A percentile compares a stretch with the other conserved stretches of the same genome.
phyloP scores from a whole-genome alignment of 1,140 invertebrate genomes.

The Telenomus remus region DNA sequence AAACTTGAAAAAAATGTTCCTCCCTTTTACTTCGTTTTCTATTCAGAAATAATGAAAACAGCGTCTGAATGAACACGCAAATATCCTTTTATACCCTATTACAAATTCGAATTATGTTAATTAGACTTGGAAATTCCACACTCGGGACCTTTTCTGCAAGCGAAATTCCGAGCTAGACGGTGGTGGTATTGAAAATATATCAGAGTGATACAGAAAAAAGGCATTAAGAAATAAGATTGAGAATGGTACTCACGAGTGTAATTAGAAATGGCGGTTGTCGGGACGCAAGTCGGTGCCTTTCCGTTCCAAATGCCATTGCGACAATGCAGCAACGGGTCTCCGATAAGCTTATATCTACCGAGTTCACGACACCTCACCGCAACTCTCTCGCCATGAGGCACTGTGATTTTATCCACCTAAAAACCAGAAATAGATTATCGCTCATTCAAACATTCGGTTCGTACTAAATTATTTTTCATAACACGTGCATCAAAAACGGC shows the following conservation, averaged over 20 bases:
- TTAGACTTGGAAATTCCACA: too few species aligned
- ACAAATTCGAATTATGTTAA: too few species aligned
- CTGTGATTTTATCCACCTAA: conserved; percentile 72
- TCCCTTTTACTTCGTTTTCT: too few species aligned
- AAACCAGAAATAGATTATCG: conserved; percentile 50
- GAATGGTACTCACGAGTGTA: conserved; percentile 81
- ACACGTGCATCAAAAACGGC: too few species aligned
- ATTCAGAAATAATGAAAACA: neutral
- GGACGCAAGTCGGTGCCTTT: conserved; percentile 84
- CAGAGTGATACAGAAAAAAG: too few species aligned
- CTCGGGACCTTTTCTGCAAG: too few species aligned
- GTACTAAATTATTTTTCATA: too few species aligned
- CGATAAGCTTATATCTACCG: conserved; percentile 87
- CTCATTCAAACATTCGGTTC: neutral
- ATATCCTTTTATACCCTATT: too few species aligned
- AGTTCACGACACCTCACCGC: conserved; percentile 84
- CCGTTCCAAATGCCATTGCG: conserved; percentile 87
- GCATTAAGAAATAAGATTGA: too few species aligned
- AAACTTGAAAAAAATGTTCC: too few species aligned
- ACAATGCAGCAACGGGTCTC: conserved; percentile 81
- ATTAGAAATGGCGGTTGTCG: conserved; percentile 88
- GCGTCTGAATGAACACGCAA: neutral
- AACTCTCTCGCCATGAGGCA: conserved; percentile 82
- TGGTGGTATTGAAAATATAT: too few species aligned
- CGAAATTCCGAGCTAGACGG: too few species aligned